phyloP scores from a whole-genome alignment of 1,140 invertebrate genomes.

The Bombus balteatus region DNA sequence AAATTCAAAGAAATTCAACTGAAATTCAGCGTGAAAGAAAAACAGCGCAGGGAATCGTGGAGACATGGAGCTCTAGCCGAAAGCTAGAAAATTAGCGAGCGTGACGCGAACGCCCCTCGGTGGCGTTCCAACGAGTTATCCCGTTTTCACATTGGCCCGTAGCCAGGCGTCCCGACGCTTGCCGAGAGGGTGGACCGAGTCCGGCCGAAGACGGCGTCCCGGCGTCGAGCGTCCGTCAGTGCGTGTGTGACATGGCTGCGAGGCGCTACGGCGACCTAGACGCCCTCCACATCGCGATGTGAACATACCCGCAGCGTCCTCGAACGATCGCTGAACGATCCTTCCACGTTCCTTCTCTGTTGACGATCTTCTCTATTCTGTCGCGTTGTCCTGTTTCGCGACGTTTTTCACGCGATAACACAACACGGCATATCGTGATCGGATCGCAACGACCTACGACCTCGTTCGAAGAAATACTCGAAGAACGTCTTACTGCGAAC shows the following conservation, averaged over 20 bases:
- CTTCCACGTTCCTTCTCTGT: neutral
- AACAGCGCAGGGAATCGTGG: neutral
- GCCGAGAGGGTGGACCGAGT: conserved; percentile 80
- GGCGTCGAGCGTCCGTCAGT: conserved; percentile 82
- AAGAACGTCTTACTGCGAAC: neutral
- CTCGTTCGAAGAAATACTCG: neutral
- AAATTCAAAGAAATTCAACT: too few species aligned
- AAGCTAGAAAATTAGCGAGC: neutral
- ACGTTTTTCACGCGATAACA: too few species aligned
- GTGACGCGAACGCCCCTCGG: conserved; percentile 47
- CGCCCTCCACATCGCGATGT: conserved; percentile 73
- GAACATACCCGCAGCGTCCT: conserved; percentile 55
- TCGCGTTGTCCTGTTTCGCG: too few species aligned
- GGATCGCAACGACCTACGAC: neutral
- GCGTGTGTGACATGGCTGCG: conserved; percentile 81
- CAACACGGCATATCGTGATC: too few species aligned
- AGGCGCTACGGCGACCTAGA: conserved; percentile 78
- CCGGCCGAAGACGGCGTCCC: conserved; percentile 80
- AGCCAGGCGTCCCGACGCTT: conserved; percentile 79
- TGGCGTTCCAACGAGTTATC: conserved; percentile 56
- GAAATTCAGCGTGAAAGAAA: neutral
- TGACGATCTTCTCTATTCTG: too few species aligned
- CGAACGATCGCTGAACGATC: conserved; percentile 46
- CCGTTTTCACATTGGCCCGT: conserved; percentile 70
- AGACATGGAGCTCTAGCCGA: too few species aligned